phyloP scores from a whole-genome alignment of 2,113 vertebrate species.

The Microtus montanus region DNA sequence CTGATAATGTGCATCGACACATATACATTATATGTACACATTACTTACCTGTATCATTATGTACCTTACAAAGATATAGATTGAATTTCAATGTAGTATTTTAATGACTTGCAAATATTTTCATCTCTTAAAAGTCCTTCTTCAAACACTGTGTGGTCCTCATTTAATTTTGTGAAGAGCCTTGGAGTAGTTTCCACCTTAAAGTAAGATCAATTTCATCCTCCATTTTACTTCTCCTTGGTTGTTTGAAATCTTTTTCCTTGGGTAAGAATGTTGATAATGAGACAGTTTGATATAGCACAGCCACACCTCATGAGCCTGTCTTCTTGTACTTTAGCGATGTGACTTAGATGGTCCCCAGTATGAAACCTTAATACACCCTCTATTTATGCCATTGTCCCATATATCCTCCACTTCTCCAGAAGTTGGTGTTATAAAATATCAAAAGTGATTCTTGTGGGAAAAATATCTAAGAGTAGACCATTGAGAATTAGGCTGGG shows the following conservation, averaged over 20 bases:
- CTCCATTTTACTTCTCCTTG: neutral
- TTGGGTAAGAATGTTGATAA: neutral
- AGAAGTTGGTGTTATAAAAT: neutral
- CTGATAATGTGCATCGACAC: neutral
- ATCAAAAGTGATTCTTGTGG: neutral
- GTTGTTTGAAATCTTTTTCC: neutral
- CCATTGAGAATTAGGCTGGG: neutral
- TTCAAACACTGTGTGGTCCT: neutral
- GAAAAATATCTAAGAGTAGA: neutral
- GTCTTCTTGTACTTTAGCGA: neutral
- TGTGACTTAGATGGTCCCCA: neutral
- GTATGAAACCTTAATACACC: neutral
- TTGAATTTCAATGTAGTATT: neutral
- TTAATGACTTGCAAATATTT: neutral
- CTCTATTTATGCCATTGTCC: neutral
- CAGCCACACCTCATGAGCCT: neutral
- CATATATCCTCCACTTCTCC: rapidly evolving
- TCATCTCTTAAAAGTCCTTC: neutral
- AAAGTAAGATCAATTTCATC: neutral
- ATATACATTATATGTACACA: neutral
- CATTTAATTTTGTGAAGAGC: neutral
- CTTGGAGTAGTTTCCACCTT: neutral
- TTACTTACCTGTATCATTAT: neutral
- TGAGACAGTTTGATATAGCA: neutral
- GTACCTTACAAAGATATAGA: neutral